phyloP scores from a whole-genome alignment of 1,140 invertebrate species.

The Campoletis sonorensis region DNA sequence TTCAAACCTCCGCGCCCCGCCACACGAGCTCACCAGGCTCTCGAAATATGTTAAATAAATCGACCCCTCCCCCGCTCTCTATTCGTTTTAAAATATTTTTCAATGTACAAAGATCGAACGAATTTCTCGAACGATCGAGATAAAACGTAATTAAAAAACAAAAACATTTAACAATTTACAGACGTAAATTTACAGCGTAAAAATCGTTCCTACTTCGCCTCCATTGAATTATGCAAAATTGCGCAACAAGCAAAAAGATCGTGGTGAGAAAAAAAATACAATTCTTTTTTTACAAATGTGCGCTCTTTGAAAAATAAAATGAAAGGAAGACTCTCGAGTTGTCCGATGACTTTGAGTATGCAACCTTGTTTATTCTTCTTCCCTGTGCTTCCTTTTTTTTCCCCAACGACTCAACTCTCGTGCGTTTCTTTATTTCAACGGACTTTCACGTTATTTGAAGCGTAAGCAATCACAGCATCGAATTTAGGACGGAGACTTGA shows the following conservation, averaged over 20 bases:
- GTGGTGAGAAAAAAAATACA: background rate
- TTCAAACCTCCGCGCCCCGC: background rate
- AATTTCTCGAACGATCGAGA: background rate
- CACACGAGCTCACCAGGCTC: background rate
- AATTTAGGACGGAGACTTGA: slow-evolving; percentile 69
- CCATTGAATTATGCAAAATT: slow-evolving; percentile 27
- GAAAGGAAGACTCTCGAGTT: slow-evolving; percentile 40
- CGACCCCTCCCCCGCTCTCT: background rate
- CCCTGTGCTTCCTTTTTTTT: slow-evolving; percentile 13
- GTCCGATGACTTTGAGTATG: background rate
- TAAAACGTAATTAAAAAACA: background rate
- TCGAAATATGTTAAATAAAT: slow-evolving; percentile 11
- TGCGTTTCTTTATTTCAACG: slow-evolving; percentile 24
- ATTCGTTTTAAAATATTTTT: background rate
- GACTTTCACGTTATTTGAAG: slow-evolving; percentile 19
- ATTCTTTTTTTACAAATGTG: slow-evolving; percentile 10
- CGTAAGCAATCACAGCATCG: slow-evolving; percentile 69
- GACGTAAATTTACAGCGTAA: slow-evolving; percentile 36
- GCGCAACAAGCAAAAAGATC: background rate
- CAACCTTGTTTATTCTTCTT: background rate
- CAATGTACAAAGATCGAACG: slow-evolving; percentile 18
- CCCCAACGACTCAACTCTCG: background rate
- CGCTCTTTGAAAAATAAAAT: background rate
- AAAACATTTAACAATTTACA: slow-evolving; percentile 39
- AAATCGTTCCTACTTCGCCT: background rate